phyloP scores from a whole-genome alignment of 2,888 invertebrate genomes.

The Caenorhabditis auriculariae region DNA sequence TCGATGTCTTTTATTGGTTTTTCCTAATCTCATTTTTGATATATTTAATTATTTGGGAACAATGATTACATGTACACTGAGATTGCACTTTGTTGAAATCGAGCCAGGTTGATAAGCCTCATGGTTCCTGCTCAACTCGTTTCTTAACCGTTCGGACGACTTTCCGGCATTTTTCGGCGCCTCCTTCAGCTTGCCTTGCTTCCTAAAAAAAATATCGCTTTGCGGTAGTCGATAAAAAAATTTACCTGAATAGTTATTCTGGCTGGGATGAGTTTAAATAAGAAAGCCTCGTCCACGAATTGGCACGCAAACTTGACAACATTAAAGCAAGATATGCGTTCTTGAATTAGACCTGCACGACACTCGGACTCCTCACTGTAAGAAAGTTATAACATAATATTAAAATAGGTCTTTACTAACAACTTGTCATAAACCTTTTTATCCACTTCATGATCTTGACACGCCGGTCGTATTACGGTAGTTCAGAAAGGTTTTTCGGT shows the following conservation, averaged over 20 bases:
- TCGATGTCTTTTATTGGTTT: too few relatives aligned
- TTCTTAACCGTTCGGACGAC: slow-evolving; percentile 50
- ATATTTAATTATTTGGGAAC: too few relatives aligned
- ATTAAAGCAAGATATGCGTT: slow-evolving; percentile 59
- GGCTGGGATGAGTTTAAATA: slow-evolving; percentile 50
- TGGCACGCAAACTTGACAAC: slow-evolving; percentile 57
- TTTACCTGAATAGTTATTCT: slow-evolving; percentile 34
- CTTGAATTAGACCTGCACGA: slow-evolving; percentile 58
- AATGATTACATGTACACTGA: too few relatives aligned
- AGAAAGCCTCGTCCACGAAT: slow-evolving; percentile 50
- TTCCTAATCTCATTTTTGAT: too few relatives aligned
- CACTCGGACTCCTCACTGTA: slow-evolving; percentile 61
- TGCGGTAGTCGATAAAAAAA: neutral
- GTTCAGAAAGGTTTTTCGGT: too few relatives aligned
- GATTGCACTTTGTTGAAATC: too few relatives aligned
- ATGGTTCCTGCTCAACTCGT: too few relatives aligned
- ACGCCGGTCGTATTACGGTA: too few relatives aligned
- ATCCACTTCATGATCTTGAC: too few relatives aligned
- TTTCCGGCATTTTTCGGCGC: slow-evolving; percentile 59
- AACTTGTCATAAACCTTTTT: too few relatives aligned
- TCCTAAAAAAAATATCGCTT: slow-evolving; percentile 27
- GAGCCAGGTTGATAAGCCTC: too few relatives aligned
- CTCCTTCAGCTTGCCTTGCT: slow-evolving; percentile 57
- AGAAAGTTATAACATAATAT: slow-evolving; percentile 19
- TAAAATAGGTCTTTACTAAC: too few relatives aligned